These are phyloP conservation scores for Drosophila erecta DNA, from an alignment of 1,140 invertebrate genomes.

Conservation along the genomic window DNA sequence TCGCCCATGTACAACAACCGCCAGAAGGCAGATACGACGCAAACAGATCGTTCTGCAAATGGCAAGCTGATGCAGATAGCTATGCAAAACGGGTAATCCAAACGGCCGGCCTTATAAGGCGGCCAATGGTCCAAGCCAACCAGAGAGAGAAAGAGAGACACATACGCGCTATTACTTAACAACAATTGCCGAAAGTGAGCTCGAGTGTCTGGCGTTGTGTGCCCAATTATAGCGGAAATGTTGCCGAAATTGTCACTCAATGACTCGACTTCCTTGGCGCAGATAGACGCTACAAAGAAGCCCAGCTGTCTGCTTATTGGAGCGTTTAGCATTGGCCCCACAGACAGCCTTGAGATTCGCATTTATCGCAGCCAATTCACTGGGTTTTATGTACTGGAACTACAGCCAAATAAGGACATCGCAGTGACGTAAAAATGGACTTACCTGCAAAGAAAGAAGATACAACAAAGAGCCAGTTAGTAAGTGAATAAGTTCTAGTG, in stretches of 20 bases:
- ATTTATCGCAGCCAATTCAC: slow-evolving; percentile 14
- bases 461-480: slow-evolving; percentile 16
- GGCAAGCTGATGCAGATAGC: slow-evolving; percentile 34
- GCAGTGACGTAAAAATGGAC: slow-evolving; percentile 30
- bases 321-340: slow-evolving; percentile 44
- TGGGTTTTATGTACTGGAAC: slow-evolving; percentile 45
- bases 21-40: slow-evolving; percentile 29
- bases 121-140: slow-evolving; percentile 40
- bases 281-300: slow-evolving; percentile 21
- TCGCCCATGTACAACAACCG: slow-evolving; percentile 44
- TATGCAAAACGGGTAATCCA: slow-evolving; percentile 52
- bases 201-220: slow-evolving; percentile 27
- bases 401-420: slow-evolving; percentile 35
- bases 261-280: slow-evolving; percentile 29
- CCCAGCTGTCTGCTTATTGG: slow-evolving; percentile 23
- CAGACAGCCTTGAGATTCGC: slow-evolving; percentile 41
- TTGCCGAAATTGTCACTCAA: slow-evolving; percentile 51
- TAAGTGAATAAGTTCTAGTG: slow-evolving; percentile 5
- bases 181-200: slow-evolving; percentile 56
- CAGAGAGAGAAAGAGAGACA: not conserved
- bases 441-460: slow-evolving; percentile 46
- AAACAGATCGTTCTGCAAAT: slow-evolving; percentile 50
- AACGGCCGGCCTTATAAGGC: slow-evolving; percentile 34
- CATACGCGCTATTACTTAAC: slow-evolving; percentile 43
- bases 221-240: slow-evolving; percentile 49